Base-by-base conservation (phyloP, 2,797 vertebrate genomes). In the Lagodon rhomboides region DNA sequence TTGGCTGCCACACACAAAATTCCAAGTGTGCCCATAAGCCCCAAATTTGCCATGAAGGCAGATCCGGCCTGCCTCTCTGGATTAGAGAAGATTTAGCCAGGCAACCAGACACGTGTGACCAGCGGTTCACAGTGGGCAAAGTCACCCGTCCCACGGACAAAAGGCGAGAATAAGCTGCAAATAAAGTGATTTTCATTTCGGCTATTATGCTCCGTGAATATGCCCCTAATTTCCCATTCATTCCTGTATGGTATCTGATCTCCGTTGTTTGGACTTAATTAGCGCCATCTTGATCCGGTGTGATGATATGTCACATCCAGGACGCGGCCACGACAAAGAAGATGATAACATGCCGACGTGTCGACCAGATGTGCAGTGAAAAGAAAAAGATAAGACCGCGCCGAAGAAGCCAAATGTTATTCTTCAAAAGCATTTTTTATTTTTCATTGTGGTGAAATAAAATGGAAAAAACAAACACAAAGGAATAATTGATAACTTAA, bases 1-100 rank as follows among this genome's bases (percentile, higher is more conserved):
- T 82, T 87, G 81, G 87, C 90, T 91, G 85, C 88, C 89, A 90
- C 89, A 86, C 80, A 87, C 85, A 80, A 89, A 91, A 91, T 92
- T 94, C 83, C 83, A 89, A 90, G 88, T 92, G 84, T 85, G 71
- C 73, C 20, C 85, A 92, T 95, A 95, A 95, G 89, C 93, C 83
- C 73, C 79, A 93, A 91, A 94, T 94, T 93, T 92, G 91, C 90
- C 85, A 90, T 91, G 91, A 91, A 91, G 91, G 89, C 92, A 92
- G 92, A 92, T 93, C 90, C 93, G 75, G 66, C 76, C 71, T 58
- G 80, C 85, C 89, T 93, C 79, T 90, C 79, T 88, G 94, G 93
- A 95, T 95, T 92, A 94, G 70, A 85, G 77, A 90, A 90, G 93
- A 91, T 93, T 94, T 93, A 89, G 67, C 74, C 88, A 81, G 77